Evolutionary conservation across 2,113 vertebrate genomes (phyloP).

Genomic region (Malurus melanocephalus): DNA sequence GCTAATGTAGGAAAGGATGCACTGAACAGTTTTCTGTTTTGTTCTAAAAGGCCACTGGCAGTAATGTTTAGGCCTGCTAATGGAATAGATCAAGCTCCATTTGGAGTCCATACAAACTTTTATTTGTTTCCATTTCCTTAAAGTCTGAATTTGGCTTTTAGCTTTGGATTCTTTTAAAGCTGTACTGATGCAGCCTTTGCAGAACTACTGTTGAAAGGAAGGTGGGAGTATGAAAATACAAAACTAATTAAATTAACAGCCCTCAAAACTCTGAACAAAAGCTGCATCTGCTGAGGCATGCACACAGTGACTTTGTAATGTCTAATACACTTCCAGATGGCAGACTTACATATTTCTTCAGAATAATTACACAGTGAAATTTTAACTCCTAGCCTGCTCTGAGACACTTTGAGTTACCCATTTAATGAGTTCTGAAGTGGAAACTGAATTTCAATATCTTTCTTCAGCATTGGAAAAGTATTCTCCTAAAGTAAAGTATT

Average conservation of each 20-base stretch:
- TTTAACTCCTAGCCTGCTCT: slow-evolving; percentile 50
- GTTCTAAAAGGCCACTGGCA: not conserved
- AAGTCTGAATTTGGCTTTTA: not conserved
- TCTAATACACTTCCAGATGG: slow-evolving; percentile 64
- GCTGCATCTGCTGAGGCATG: slow-evolving; percentile 62
- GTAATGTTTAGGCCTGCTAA: not conserved
- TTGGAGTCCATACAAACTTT: not conserved
- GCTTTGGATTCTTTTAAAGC: slow-evolving; percentile 3
- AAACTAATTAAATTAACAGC: slow-evolving; percentile 65
- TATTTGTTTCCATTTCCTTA: not conserved
- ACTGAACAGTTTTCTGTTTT: not conserved
- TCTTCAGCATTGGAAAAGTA: not conserved
- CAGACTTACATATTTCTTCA: slow-evolving; percentile 48
- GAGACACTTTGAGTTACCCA: not conserved
- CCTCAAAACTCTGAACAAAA: slow-evolving; percentile 59
- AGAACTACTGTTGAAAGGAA: slow-evolving; percentile 39
- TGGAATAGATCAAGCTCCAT: not conserved
- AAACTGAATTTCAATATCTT: not conserved
- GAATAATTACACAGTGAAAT: slow-evolving; percentile 36
- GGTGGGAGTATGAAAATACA: slow-evolving; percentile 59
- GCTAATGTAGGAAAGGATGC: not conserved
- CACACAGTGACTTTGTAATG: slow-evolving; percentile 45
- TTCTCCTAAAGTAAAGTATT: not conserved
- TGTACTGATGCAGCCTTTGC: not conserved
- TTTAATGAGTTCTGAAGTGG: slow-evolving; percentile 9